Evolutionary conservation across 1,140 invertebrate species (phyloP), one percentile per base, ranked within the genome.

Genomic region (Ceratoteleas bidentatus): DNA sequence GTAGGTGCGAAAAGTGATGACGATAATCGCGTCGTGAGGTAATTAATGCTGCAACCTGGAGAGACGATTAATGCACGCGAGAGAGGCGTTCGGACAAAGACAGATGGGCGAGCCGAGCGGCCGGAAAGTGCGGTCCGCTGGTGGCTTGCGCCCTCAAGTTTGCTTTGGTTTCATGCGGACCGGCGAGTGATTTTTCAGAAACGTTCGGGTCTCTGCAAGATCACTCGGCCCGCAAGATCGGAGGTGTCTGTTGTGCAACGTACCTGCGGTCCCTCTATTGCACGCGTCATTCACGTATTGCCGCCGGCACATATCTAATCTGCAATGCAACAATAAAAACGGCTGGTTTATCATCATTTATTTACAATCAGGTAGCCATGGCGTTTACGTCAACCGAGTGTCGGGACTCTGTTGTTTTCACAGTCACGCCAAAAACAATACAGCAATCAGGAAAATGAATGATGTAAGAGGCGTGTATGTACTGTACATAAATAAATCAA

Each of bases 251-350:
- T 61, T 83, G 84, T 87, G 83, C 88, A 88, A 94, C 93, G 93
- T 97, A 98, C 97, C 97, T 97, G 97, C 97, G 87, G 97, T 98
- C 93, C 97, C 97, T 94, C 97, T 95, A 95, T 98, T 98, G 96
- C 97, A 98, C 92, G 96, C 95, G 93, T 97, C 97, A 94, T 96
- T 96, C 91, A 96, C 95, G 93, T 96, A 97, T 93, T 97, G 95
- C 93, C 97, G 94, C 93, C 97, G 95, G 96, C 97, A 98, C 97
- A 98, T 98, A 95, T 98, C 97, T 95, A 98, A 96, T 97, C 97
- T 98, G 96, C 92, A 96, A 95, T 84, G 88, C 88, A 92, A 92
- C 70, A 92, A 91, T 83, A 91, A 91, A 50, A 90, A 88, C 87
- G 89, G 79, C 74, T 85, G 85, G 84, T 90, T 89, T 88, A 89